These are phyloP conservation scores for Oscheius sp. DNA, from an alignment of 2,888 invertebrate genomes.

Conservation along the genomic window DNA sequence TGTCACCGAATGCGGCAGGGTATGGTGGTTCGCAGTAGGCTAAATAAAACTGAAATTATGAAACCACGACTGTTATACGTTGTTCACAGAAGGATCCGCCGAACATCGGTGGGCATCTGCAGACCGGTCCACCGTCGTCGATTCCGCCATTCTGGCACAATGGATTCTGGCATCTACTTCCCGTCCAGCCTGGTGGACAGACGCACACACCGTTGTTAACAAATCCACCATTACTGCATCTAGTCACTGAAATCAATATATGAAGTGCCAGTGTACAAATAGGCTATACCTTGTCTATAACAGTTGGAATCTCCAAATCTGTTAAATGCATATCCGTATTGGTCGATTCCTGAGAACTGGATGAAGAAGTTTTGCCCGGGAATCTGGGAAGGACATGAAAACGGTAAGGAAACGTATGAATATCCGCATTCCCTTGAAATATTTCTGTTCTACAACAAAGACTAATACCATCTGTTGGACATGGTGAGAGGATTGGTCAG, in stretches of 20 bases:
- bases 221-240: slow-evolving; percentile 61
- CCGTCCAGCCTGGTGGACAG: slow-evolving; percentile 57
- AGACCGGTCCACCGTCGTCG: slow-evolving; percentile 36
- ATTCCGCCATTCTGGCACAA: slow-evolving; percentile 63
- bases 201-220: slow-evolving; percentile 59
- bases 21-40: slow-evolving; percentile 62
- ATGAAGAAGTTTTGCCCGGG: slow-evolving; percentile 46
- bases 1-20: slow-evolving; percentile 57
- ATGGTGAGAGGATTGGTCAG: slow-evolving; percentile 47
- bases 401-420: slow-evolving; percentile 52
- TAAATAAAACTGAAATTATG: slow-evolving; percentile 22
- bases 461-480: slow-evolving; percentile 33
- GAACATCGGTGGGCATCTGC: slow-evolving; percentile 55
- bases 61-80: slow-evolving; percentile 37
- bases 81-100: slow-evolving; percentile 60
- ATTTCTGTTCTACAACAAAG: not conserved
- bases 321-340: slow-evolving; percentile 66
- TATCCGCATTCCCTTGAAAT: slow-evolving; percentile 47
- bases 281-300: slow-evolving; percentile 42
- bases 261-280: not conserved
- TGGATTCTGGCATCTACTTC: slow-evolving; percentile 53
- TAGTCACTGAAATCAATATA: slow-evolving; percentile 37
- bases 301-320: slow-evolving; percentile 57
- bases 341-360: slow-evolving; percentile 66
- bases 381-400: slow-evolving; percentile 53